Evolutionary conservation across 64 coral and sea anemone species (phyloP).

Genomic region (Dendronephthya gigantea): DNA sequence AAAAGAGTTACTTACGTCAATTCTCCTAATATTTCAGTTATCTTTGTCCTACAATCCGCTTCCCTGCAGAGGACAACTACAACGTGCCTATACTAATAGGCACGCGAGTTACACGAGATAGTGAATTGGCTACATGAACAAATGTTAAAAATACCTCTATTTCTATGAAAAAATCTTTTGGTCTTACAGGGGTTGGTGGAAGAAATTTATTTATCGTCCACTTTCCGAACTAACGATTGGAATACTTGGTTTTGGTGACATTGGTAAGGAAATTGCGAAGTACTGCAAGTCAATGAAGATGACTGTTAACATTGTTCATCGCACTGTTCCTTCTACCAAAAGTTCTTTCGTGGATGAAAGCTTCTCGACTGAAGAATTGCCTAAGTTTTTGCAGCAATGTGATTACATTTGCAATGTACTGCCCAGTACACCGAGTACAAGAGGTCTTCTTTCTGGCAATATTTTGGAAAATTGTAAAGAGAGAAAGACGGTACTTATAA

Average conservation of each 20-base stretch:
- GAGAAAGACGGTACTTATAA: slow-evolving; percentile 61
- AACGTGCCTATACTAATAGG: no score
- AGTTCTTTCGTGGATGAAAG: slow-evolving; percentile 48
- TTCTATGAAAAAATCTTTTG: no score
- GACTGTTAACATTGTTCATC: slow-evolving; percentile 54
- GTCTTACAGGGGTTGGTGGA: no score
- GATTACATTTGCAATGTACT: slow-evolving; percentile 83
- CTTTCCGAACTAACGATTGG: slow-evolving; percentile 62
- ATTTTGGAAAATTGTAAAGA: slow-evolving; percentile 52
- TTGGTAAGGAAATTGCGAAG: slow-evolving; percentile 61
- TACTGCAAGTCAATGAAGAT: slow-evolving; percentile 61
- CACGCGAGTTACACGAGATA: no score
- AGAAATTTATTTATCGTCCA: no score
- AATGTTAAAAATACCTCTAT: no score
- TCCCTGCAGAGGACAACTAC: no score
- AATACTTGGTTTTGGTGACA: slow-evolving; percentile 76
- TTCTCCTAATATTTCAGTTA: no score
- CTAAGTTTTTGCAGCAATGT: slow-evolving; percentile 61
- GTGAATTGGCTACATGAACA: no score
- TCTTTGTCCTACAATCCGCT: no score
- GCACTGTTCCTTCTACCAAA: slow-evolving; percentile 20
- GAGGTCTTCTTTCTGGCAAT: slow-evolving; percentile 59
- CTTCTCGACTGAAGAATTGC: slow-evolving; percentile 22
- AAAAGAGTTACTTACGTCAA: no score
- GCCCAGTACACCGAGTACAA: slow-evolving; percentile 60